Percentiles rank a stretch among this genome's conserved stretches.
Conservation (phyloP, 1,140 invertebrate species). For the Proales similis region DNA sequence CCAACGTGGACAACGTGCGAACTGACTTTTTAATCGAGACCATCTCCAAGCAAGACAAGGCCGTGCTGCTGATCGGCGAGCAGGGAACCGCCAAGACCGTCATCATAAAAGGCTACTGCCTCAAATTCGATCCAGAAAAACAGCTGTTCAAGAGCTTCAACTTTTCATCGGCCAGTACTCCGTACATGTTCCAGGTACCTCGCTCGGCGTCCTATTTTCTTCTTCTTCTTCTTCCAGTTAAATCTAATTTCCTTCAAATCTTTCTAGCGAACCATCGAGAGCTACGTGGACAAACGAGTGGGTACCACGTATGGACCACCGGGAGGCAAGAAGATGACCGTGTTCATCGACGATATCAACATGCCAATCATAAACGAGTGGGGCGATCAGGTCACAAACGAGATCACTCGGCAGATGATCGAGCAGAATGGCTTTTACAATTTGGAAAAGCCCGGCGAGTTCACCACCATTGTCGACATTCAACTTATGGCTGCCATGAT, state of each 20-base stretch:
- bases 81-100: conserved; percentile 92
- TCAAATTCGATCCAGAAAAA: conserved; percentile 77
- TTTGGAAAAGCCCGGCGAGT: conserved; percentile 91
- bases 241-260: not conserved
- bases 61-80: conserved; percentile 79
- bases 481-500: conserved; percentile 93
- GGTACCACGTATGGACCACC: conserved; percentile 88
- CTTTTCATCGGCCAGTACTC: conserved; percentile 89
- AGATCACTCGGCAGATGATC: conserved; percentile 90
- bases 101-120: conserved; percentile 90
- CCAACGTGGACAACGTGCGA: conserved; percentile 85
- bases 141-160: conserved; percentile 82
- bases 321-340: conserved; percentile 81
- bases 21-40: conserved; percentile 81
- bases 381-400: conserved; percentile 88
- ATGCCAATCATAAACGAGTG: conserved; percentile 89
- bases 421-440: conserved; percentile 95
- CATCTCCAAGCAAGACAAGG: conserved; percentile 77
- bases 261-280: conserved; percentile 81
- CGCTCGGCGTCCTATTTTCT: not conserved
- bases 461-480: conserved; percentile 75
- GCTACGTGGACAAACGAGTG: conserved; percentile 88
- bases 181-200: conserved; percentile 77
- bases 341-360: conserved; percentile 94
- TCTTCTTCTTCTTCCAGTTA: not conserved